phyloP scores from a whole-genome alignment of 2,797 vertebrate genomes.

The Chrysocyon brachyurus region DNA sequence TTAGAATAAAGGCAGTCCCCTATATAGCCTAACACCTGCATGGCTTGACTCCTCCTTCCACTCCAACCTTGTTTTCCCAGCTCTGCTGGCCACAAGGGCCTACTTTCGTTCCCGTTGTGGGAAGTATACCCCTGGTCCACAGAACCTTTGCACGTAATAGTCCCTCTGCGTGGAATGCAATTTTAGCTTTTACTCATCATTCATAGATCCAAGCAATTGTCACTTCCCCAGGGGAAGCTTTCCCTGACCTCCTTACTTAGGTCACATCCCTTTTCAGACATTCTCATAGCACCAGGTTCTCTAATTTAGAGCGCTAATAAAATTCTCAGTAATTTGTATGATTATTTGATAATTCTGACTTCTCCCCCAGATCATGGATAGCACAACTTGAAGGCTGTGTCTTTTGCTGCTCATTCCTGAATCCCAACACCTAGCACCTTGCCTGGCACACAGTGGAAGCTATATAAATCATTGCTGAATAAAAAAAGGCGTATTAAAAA shows the following conservation, averaged over 20 bases:
- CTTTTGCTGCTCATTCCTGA: not conserved
- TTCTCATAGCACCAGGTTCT: not conserved
- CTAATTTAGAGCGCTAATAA: not conserved
- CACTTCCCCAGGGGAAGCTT: conserved; percentile 10
- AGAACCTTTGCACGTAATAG: not conserved
- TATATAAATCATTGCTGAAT: not conserved
- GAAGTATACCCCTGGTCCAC: not conserved
- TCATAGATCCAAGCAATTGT: not conserved
- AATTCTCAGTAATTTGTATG: not conserved
- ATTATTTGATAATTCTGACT: conserved; percentile 10
- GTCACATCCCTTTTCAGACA: not conserved
- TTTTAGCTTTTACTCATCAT: not conserved
- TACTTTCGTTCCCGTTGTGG: not conserved
- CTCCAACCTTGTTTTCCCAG: not conserved
- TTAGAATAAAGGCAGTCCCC: not conserved
- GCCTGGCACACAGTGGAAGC: not conserved
- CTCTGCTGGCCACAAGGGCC: not conserved
- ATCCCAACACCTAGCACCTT: not conserved
- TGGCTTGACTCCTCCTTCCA: not conserved
- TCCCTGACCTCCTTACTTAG: not conserved
- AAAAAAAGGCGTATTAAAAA: not conserved
- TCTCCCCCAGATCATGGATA: not conserved
- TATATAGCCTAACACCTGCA: not conserved
- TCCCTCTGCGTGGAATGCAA: not conserved
- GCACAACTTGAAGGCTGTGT: not conserved